Evolutionary conservation across 2,797 vertebrate species (phyloP).

Genomic region (Mormyrus proboscirostris): DNA sequence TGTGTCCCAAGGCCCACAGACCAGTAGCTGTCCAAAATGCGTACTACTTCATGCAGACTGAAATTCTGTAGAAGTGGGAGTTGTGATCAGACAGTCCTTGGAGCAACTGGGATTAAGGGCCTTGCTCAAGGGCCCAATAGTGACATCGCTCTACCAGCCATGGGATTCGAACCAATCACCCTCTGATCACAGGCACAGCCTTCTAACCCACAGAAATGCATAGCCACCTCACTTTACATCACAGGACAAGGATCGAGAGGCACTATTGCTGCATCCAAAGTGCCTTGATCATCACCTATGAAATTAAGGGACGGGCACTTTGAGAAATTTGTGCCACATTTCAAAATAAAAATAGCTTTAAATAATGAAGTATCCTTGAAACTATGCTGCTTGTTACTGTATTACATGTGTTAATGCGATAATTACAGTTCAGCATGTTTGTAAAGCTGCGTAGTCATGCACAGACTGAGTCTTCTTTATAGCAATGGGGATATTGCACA

Average conservation of each 20-base stretch:
- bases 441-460: background rate
- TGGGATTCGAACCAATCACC: background rate
- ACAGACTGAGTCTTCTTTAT: background rate
- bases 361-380: background rate
- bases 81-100: background rate
- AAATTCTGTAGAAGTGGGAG: background rate
- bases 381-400: background rate
- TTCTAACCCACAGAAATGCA: background rate
- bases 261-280: background rate
- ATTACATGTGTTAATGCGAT: background rate
- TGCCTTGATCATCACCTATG: background rate
- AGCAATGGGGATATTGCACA: background rate
- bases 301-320: background rate
- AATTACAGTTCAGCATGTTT: background rate
- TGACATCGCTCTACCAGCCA: background rate
- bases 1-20: background rate
- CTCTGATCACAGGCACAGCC: background rate
- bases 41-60: background rate
- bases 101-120: background rate
- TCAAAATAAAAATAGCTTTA: background rate
- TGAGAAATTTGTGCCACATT: background rate
- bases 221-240: background rate
- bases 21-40: background rate
- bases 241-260: background rate
- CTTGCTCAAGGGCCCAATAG: background rate